Evolutionary conservation across 2,888 invertebrate genomes (phyloP), one percentile per base, ranked within the genome.

Genomic region (Ophraella communa): DNA sequence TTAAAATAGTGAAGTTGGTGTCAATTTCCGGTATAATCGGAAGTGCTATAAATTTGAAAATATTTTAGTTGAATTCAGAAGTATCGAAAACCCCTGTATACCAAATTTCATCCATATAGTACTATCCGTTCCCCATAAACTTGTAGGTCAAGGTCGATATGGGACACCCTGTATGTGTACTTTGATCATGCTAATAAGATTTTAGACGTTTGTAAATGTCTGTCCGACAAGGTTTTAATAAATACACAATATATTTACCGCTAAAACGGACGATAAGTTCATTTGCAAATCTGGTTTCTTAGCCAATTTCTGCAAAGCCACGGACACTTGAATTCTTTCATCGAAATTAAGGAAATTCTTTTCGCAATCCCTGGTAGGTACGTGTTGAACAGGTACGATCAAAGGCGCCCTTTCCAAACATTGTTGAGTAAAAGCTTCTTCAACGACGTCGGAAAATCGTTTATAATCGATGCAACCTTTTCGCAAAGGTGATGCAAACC

Each of bases 271-370:
- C 55, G 87, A 84, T 44, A 92, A 84, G 74, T 92, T 92, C 64
- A 89, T 88, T 35, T 89, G 83, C 67, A 88, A 85, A 72, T 91
- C 89, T 0, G 89, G 87, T 49, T 85, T 85, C 70, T 86, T 86
- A 33, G 89, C 85, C 18, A 93, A 83, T 77, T 91, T 91, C 79
- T 88, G 86, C 74, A 93, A 84, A 0, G 90, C 91, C 61, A 84
- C 82, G 1, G 90, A 86, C 39, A 89, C 85, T 30, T 84, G 78
- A 63, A 84, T 84, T 24, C 93, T 84, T 81, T 92, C 91, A 67
- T 91, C 90, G 79, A 88, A 92, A 82, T 90, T 90, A 69, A 92
- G 86, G 85, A 90, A 91, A 71, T 85, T 85, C 67, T 81, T 81
- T 14, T 87, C 85, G 70, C 88, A 85, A 77, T 90, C 90, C 44